phyloP scores from a whole-genome alignment of 2,113 vertebrate species.

The Scophthalmus maximus region DNA sequence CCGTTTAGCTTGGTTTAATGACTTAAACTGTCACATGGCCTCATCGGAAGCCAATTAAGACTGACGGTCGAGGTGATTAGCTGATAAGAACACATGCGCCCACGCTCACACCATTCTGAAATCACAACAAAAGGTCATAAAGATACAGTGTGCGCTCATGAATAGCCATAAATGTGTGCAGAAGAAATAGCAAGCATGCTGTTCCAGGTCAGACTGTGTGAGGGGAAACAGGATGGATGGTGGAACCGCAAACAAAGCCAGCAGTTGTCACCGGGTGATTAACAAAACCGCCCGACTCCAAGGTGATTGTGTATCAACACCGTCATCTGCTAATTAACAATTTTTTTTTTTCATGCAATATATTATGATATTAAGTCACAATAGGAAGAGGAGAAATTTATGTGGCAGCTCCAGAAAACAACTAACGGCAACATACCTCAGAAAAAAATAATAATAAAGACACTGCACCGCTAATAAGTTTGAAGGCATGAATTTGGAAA shows the following conservation, averaged over 20 bases:
- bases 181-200: conserved; percentile 9
- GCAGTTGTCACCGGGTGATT: not conserved
- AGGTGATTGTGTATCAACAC: conserved; percentile 12
- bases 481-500: not conserved
- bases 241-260: conserved; percentile 8
- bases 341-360: not conserved
- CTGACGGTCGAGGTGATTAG: conserved; percentile 20
- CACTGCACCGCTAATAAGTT: not conserved
- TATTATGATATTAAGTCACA: not conserved
- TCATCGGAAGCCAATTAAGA: conserved; percentile 18
- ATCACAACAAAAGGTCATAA: conserved; percentile 39
- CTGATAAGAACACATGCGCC: conserved; percentile 13
- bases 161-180: conserved; percentile 14
- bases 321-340: conserved; percentile 14
- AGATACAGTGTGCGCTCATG: conserved; percentile 9
- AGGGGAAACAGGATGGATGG: not conserved
- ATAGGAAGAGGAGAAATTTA: not conserved
- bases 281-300: not conserved
- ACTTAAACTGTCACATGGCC: not conserved
- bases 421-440: not conserved
- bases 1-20: conserved; percentile 7
- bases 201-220: not conserved
- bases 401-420: not conserved
- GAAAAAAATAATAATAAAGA: not conserved
- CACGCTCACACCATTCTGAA: not conserved